Base-by-base conservation (phyloP, 2,797 vertebrate genomes). In the Sarcophilus harrisii region DNA sequence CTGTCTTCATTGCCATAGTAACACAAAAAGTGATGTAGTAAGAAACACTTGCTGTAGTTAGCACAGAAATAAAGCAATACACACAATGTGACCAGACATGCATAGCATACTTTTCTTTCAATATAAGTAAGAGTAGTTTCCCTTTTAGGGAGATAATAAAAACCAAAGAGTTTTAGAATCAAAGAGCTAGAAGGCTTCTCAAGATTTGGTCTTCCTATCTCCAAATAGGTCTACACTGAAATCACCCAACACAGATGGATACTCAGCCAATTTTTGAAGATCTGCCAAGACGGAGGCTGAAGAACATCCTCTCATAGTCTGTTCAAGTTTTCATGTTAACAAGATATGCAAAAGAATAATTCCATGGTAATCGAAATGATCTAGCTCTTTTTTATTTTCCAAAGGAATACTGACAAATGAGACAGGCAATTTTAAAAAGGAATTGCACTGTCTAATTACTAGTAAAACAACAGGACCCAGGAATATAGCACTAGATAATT, bases 311-410 rank as follows among this genome's bases (percentile, higher is more conserved):
- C 38, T 87, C 73, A 21, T 87, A 87, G 24, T 81, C 73, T 81
- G 66, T 87, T 87, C 38, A 87, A 87, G 38, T 87, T 96, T 95
- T 93, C 92, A 73, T 91, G 57, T 11, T 24, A 58, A 90, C 90
- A 29, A 92, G 91, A 55, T 0, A 21, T 11, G 38, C 24, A 87
- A 49, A 62, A 57, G 90, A 95, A 93, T 54, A 95, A 92, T 21
- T 60, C 49, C 29, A 59, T 27, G 93, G 49, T 97, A 92, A 93
- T 58, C 90, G 90, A 54, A 96, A 96, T 27, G 92, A 30, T 5
- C 3, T 49, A 38, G 21, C 59, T 93, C 92, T 96, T 92, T 52
- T 52, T 52, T 49, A 49, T 62, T 92, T 93, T 11, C 81, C 94
- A 93, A 92, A 62, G 45, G 45, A 87, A 87, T 18, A 87, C 73